Base-by-base conservation (phyloP, 2,797 vertebrate species). In the Ammospiza maritima region DNA sequence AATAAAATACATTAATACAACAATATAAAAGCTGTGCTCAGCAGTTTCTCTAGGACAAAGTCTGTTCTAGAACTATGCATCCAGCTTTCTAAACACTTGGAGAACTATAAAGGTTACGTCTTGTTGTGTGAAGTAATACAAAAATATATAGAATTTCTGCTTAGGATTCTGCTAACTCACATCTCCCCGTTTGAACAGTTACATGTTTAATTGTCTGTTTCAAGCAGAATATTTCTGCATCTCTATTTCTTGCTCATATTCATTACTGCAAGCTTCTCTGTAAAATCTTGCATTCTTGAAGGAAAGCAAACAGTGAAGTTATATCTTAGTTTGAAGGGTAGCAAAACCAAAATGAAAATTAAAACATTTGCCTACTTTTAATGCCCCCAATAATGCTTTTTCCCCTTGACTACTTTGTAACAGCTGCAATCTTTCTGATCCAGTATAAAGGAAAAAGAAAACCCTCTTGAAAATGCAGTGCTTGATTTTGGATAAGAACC, bases 1-100 rank as follows among this genome's bases (percentile, higher is more conserved):
- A 95, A 95, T 96, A 95, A 96, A 97, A 95, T 47, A 38, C 79
- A 91, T 74, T 97, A 96, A 95, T 96, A 93, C 87, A 89, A 81
- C 51, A 94, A 51, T 82, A 83, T 91, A 82, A 94, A 95, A 95
- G 72, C 75, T 83, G 82, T 80, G 81, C 90, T 95, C 89, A 95
- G 69, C 71, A 84, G 70, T 85, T 95, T 93, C 83, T 54, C 38
- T 56, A 95, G 93, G 82, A 96, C 90, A 95, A 80, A 38, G 53
- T 83, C 77, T 89, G 27, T 76, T 83, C 81, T 61, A 87, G 60
- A 93, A 13, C n/a, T 85, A 1, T 16, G 29, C 15, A 32, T 4
- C 3, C 58, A 91, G 85, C 17, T 88, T 95, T 66, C 80, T 76
- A 67, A 89, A 89, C 27, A 87, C n/a, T 87, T 51, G 81, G 44